Base-by-base conservation (phyloP, 2,888 invertebrate genomes). In the Melipona beecheii region DNA sequence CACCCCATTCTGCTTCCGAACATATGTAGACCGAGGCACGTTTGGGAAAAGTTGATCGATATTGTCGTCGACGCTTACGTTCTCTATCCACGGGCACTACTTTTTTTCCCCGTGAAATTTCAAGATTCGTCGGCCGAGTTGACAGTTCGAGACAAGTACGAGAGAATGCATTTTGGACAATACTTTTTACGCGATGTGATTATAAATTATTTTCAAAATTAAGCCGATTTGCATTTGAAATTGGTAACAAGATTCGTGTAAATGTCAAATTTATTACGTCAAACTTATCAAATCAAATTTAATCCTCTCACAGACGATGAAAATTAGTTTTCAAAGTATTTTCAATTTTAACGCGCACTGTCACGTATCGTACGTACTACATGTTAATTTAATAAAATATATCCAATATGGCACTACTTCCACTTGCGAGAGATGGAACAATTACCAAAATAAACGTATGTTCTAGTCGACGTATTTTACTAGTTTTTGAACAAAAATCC, bases 41-140 rank as follows among this genome's bases (percentile, higher is more conserved):
- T 88, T 88, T 88, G 86, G 85, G 89, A 86, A 88, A 88, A 88
- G 85, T 89, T 88, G 85, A 88, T 88, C 87, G 87, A 88, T 88
- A 88, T 89, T 83, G 82, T 79, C 86, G 87, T 77, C 87, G 88
- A 77, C 84, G 84, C 81, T 86, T 78, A 76, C 87, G 73, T 74
- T 79, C 86, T 83, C 85, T 72, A 68, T n/a, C 56, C 56, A 73
- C 64, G 64, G 58, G 36, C 75, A 65, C 49, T 36, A 58, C 60
- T 84, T 72, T 58, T n/a, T 21, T n/a, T n/a, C 56, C 15, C n/a
- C 5, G 56, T 13, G 15, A 64, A 66, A 79, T 79, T 79, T 43
- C 3, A 75, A 64, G 52, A 72, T 68, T 68, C 60, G 13, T 56
- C 56, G 50, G 6, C 19, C 31, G 11, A 64, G 11, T 17, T 56